phyloP scores from a whole-genome alignment of 2,113 vertebrate genomes.

The Forbesichthys agassizii region DNA sequence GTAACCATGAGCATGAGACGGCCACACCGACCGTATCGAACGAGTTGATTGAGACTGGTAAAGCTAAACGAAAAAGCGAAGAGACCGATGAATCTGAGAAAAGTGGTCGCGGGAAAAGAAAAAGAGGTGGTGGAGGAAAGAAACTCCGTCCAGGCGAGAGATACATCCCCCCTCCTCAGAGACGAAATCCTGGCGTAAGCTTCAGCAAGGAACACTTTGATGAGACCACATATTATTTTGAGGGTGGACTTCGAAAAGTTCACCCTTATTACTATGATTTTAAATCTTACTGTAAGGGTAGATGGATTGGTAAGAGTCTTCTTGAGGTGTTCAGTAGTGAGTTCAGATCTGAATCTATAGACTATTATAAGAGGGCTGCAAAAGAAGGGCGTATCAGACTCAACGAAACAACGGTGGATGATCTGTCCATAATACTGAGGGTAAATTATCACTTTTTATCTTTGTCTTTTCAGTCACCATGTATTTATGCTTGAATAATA shows the following conservation, averaged over 20 bases:
- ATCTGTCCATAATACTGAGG: constrained; percentile 89
- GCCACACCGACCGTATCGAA: neutral
- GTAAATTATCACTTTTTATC: constrained; percentile 62
- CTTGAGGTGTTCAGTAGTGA: constrained; percentile 87
- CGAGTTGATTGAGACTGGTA: constrained; percentile 19
- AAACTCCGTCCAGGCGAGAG: constrained; percentile 76
- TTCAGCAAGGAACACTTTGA: constrained; percentile 87
- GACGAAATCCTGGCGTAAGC: constrained; percentile 84
- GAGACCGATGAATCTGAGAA: constrained; percentile 23
- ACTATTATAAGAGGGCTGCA: constrained; percentile 84
- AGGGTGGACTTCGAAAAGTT: constrained; percentile 92
- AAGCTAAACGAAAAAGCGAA: constrained; percentile 71
- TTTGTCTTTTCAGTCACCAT: neutral
- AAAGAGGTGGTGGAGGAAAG: constrained; percentile 59
- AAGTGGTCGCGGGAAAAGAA: constrained; percentile 54
- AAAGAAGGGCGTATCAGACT: constrained; percentile 87
- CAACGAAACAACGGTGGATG: constrained; percentile 83
- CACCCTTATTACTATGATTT: constrained; percentile 93
- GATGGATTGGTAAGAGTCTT: constrained; percentile 92
- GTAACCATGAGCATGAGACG: neutral
- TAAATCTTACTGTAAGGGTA: constrained; percentile 93
- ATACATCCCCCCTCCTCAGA: constrained; percentile 88
- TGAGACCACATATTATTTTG: constrained; percentile 92
- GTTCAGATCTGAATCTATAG: constrained; percentile 86
- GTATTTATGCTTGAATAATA: neutral